phyloP scores from a whole-genome alignment of 2,797 vertebrate species.

The Eupleurogrammus muticus region DNA sequence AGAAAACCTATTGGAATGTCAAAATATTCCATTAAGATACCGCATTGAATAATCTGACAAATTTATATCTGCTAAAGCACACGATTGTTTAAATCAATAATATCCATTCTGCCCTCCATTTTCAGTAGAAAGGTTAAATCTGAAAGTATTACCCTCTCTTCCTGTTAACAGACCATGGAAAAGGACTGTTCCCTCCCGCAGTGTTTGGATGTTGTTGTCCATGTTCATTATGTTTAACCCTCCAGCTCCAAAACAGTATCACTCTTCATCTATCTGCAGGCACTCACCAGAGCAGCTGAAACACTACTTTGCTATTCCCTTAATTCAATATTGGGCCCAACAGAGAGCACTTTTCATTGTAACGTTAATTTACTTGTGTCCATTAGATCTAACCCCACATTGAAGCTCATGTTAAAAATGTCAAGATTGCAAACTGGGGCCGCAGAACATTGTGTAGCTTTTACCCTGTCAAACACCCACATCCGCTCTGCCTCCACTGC shows the following conservation, averaged over 20 bases:
- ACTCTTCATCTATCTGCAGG: slow-evolving; percentile 65
- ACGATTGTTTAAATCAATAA: slow-evolving; percentile 23
- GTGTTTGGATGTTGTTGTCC: slow-evolving; percentile 75
- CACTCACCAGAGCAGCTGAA: slow-evolving; percentile 51
- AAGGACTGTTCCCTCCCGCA: slow-evolving; percentile 60
- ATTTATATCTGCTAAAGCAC: slow-evolving; percentile 7
- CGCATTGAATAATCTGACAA: slow-evolving; percentile 4
- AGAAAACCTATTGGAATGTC: slow-evolving; percentile 19
- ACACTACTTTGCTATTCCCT: slow-evolving; percentile 55
- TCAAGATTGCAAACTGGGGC: slow-evolving; percentile 45
- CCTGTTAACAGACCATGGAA: slow-evolving; percentile 56
- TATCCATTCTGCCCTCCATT: slow-evolving; percentile 13
- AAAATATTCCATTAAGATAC: slow-evolving; percentile 19
- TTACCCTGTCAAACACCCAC: slow-evolving; percentile 64
- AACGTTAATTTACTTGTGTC: slow-evolving; percentile 73
- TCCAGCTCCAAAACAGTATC: slow-evolving; percentile 60
- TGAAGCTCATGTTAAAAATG: slow-evolving; percentile 58
- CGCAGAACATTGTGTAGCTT: slow-evolving; percentile 56
- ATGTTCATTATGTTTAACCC: slow-evolving; percentile 76
- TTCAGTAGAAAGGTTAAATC: slow-evolving; percentile 27
- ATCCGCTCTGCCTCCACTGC: slow-evolving; percentile 56
- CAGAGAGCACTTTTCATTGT: slow-evolving; percentile 68
- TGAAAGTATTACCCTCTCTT: slow-evolving; percentile 54
- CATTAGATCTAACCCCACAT: slow-evolving; percentile 68
- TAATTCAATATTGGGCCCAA: slow-evolving; percentile 70